A percentile compares a stretch with the other conserved stretches of the same genome.
Conservation (phyloP, 2,797 vertebrate species). For the Neomorphus geoffroyi region DNA sequence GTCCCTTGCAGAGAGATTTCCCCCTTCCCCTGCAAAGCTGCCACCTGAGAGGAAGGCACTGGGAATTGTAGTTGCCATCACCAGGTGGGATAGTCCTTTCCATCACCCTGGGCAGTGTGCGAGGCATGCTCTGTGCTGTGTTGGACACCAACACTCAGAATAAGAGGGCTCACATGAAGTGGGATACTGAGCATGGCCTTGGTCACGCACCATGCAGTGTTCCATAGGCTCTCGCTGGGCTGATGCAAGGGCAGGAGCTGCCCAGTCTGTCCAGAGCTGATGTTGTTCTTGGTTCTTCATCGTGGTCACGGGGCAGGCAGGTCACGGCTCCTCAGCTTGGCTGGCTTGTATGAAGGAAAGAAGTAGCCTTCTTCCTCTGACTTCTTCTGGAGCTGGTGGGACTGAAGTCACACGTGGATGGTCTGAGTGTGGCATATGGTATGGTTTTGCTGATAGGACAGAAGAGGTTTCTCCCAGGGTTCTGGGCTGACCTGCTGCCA, state of each 20-base stretch:
- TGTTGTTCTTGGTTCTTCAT: background rate
- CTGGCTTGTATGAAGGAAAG: background rate
- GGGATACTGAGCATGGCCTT: background rate
- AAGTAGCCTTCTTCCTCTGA: background rate
- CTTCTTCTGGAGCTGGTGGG: background rate
- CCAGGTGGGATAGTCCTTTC: background rate
- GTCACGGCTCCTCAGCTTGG: background rate
- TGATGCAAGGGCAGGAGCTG: background rate
- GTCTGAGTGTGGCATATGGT: background rate
- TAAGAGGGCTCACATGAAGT: accelerated
- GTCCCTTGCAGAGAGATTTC: background rate
- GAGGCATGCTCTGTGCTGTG: background rate
- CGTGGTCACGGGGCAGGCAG: too few relatives aligned
- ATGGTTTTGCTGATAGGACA: background rate
- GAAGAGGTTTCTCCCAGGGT: background rate
- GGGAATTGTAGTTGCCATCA: background rate
- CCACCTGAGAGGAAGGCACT: background rate
- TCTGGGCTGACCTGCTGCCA: background rate
- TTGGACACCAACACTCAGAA: too few relatives aligned
- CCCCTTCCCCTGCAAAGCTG: background rate
- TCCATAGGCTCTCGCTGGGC: background rate
- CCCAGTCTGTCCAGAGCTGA: background rate
- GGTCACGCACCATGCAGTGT: background rate
- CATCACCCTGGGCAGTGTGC: background rate
- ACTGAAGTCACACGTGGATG: background rate